A percentile compares a stretch with the other conserved stretches of the same genome.
Evolutionary conservation across 2,113 vertebrate genomes (phyloP).

Genomic region (Ovibos moschatus): DNA sequence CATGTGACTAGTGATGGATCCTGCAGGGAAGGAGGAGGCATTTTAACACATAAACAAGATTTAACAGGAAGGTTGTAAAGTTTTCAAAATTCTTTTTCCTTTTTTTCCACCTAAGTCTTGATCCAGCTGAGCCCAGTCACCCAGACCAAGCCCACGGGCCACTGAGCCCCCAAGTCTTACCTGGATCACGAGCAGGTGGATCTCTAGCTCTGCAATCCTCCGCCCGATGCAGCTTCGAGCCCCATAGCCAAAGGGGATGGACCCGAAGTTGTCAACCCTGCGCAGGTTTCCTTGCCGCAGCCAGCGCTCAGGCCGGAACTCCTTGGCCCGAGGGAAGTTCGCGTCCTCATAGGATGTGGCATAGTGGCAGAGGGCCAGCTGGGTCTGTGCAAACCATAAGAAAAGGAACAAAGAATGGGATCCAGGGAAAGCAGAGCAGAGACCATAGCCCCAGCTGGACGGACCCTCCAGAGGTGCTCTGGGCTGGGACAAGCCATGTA

Average conservation of each 20-base stretch:
- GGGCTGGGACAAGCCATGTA: not conserved
- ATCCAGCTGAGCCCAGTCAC: not conserved
- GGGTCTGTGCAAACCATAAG: conserved; percentile 82
- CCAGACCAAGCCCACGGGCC: not conserved
- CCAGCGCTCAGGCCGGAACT: conserved; percentile 91
- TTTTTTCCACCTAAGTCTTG: not conserved
- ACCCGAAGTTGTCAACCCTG: conserved; percentile 93
- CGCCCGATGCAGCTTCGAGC: conserved; percentile 92
- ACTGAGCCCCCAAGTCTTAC: conserved; percentile 60
- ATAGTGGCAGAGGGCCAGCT: conserved; percentile 94
- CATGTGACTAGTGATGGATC: too few species aligned
- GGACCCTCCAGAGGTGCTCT: not conserved
- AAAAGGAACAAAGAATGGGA: not conserved
- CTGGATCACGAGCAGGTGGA: conserved; percentile 90
- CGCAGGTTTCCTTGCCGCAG: conserved; percentile 85
- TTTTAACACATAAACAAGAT: not conserved
- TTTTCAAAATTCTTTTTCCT: not conserved
- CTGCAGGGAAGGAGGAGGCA: too few species aligned
- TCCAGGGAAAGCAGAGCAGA: not conserved
- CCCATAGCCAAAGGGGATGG: conserved; percentile 94
- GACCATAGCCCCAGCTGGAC: not conserved
- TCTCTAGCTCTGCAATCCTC: conserved; percentile 93
- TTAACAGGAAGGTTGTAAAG: not conserved
- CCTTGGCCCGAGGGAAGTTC: conserved; percentile 81
- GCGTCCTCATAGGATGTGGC: conserved; percentile 90